Conservation (phyloP, 2,888 invertebrate species). For the Sinhomidia bicolor region DNA sequence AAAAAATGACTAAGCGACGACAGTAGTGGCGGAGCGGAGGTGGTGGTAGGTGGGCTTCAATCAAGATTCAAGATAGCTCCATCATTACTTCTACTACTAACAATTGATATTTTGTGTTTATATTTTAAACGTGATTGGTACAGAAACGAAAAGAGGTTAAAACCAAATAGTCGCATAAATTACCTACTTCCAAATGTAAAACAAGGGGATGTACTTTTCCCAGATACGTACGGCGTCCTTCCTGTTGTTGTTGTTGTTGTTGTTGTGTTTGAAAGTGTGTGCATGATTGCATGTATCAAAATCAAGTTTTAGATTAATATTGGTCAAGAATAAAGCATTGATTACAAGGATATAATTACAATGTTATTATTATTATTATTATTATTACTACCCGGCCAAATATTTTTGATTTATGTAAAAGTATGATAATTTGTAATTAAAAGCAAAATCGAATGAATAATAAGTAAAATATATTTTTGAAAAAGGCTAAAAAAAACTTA, state of each 20-base stretch:
- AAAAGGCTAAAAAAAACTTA: background rate
- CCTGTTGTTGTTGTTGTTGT: no score
- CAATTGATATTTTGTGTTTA: background rate
- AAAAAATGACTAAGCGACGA: background rate
- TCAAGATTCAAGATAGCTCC: background rate
- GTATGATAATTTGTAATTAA: background rate
- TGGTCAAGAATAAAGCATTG: background rate
- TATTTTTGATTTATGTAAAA: background rate
- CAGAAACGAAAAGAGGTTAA: background rate
- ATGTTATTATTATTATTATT: no score
- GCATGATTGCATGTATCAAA: conserved; percentile 44
- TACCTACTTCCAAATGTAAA: conserved; percentile 80
- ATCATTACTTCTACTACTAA: background rate
- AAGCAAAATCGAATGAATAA: background rate
- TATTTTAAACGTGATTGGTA: background rate
- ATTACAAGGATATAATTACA: background rate
- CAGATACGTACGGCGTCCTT: conserved; percentile 79
- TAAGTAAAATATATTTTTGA: background rate
- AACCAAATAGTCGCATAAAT: conserved; percentile 61
- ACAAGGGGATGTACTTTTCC: conserved; percentile 80
- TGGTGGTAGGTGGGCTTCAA: background rate
- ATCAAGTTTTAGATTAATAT: conserved; percentile 1
- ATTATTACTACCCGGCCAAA: background rate
- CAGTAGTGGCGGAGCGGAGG: background rate
- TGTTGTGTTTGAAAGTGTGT: conserved; percentile 35